Percentiles rank a stretch among this genome's conserved stretches.
Evolutionary conservation across 35 echinoderm and acorn worm species (phyloP).

Genomic region (Diadema setosum): DNA sequence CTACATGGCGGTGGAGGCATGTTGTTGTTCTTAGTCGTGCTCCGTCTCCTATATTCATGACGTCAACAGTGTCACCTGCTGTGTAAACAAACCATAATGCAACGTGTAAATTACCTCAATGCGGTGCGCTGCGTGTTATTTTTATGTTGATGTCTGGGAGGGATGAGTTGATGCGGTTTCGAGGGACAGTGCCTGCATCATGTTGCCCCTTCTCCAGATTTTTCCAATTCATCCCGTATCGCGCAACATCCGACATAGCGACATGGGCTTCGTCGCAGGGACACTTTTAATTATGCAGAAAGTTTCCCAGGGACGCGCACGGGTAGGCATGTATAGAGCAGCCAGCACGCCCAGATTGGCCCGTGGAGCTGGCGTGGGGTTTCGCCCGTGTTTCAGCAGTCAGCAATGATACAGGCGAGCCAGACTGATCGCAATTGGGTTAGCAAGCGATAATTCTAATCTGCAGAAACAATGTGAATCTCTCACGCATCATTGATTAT

Average conservation of each 20-base stretch:
- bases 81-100: constrained; percentile 35
- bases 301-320: not conserved
- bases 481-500: too few relatives aligned
- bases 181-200: not conserved
- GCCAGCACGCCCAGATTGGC: too few relatives aligned
- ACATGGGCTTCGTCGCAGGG: not conserved
- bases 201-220: not conserved
- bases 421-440: too few relatives aligned
- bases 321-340: too few relatives aligned
- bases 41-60: constrained; percentile 15
- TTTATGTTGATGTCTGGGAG: constrained; percentile 1
- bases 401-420: too few relatives aligned
- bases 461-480: too few relatives aligned
- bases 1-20: not conserved
- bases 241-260: not conserved
- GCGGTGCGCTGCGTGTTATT: not conserved
- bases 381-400: too few relatives aligned
- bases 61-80: constrained; percentile 33
- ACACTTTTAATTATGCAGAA: constrained; percentile 2
- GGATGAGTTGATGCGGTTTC: not conserved
- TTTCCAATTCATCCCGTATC: not conserved
- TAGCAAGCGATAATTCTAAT: too few relatives aligned
- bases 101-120: constrained; percentile 33
- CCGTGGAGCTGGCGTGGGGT: too few relatives aligned
- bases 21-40: constrained; percentile 17